Percentiles rank a stretch among this genome's conserved stretches.
phyloP scores from a whole-genome alignment of 2,888 invertebrate species.

The Cheiracanthium punctorium region DNA sequence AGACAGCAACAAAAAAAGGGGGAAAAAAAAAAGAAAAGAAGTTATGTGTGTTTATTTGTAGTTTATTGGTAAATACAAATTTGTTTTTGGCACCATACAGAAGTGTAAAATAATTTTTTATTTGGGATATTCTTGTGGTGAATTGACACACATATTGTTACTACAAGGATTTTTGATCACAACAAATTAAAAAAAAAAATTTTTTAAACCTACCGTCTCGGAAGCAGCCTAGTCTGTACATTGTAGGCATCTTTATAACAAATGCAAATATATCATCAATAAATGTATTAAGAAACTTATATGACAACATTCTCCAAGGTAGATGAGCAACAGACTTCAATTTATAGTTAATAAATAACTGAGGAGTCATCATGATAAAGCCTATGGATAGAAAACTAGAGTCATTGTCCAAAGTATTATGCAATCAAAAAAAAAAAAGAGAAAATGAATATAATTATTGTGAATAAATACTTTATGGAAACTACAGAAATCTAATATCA shows the following conservation, averaged over 20 bases:
- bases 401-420: no score
- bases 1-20: no score
- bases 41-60: no score
- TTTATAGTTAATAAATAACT: constrained; percentile 99
- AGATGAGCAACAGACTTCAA: constrained; percentile 98
- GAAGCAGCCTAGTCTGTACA: constrained; percentile 98
- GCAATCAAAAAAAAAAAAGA: not conserved
- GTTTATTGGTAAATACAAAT: no score
- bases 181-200: no score
- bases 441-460: not conserved
- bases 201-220: constrained; percentile 88
- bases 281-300: constrained; percentile 99
- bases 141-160: no score
- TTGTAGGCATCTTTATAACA: constrained; percentile 99
- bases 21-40: no score
- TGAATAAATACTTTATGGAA: not conserved
- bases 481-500: not conserved
- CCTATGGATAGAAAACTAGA: constrained; percentile 79
- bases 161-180: no score
- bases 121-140: no score
- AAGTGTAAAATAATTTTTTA: no score
- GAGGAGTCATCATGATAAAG: constrained; percentile 99
- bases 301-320: constrained; percentile 99
- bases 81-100: no score
- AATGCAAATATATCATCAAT: constrained; percentile 99